Evolutionary conservation across 2,797 vertebrate genomes (phyloP).

Genomic region (Silurus aristotelis): DNA sequence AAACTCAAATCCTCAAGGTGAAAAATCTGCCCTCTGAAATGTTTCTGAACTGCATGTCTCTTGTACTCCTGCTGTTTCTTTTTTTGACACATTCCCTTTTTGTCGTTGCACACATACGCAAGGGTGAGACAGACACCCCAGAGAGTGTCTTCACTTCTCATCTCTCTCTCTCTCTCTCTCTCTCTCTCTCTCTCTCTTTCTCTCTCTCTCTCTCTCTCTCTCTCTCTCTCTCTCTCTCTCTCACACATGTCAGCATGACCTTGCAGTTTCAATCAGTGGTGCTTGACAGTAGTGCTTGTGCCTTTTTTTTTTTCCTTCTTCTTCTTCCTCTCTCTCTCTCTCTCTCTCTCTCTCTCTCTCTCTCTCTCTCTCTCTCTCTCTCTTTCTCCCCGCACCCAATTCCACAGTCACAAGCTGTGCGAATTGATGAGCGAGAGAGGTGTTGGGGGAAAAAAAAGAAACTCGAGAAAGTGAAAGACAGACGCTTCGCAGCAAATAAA

Average conservation of each 20-base stretch:
- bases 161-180: slow-evolving; percentile 24
- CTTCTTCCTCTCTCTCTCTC: too few species aligned
- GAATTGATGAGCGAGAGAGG: slow-evolving; percentile 45
- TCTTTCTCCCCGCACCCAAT: slow-evolving; percentile 41
- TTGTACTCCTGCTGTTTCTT: slow-evolving; percentile 12
- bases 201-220: slow-evolving; percentile 49
- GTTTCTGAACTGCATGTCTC: slow-evolving; percentile 20
- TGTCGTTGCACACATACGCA: slow-evolving; percentile 12
- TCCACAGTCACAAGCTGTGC: slow-evolving; percentile 56
- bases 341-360: neutral
- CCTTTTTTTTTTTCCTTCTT: slow-evolving; percentile 44
- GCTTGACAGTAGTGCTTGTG: slow-evolving; percentile 67
- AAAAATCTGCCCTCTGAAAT: slow-evolving; percentile 28
- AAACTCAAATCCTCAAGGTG: slow-evolving; percentile 62
- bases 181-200: slow-evolving; percentile 35
- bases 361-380: neutral
- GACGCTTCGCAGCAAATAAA: slow-evolving; percentile 30
- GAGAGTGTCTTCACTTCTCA: slow-evolving; percentile 60
- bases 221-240: slow-evolving; percentile 47
- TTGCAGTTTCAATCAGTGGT: slow-evolving; percentile 77
- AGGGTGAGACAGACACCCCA: slow-evolving; percentile 61
- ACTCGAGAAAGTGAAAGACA: slow-evolving; percentile 16
- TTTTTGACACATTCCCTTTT: neutral
- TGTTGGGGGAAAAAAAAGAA: slow-evolving; percentile 25
- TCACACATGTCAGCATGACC: slow-evolving; percentile 63